A percentile compares a stretch with the other conserved stretches of the same genome.
These are phyloP conservation scores for Ceratosolen solmsi DNA, from an alignment of 1,140 invertebrate species.

Conservation along the genomic window DNA sequence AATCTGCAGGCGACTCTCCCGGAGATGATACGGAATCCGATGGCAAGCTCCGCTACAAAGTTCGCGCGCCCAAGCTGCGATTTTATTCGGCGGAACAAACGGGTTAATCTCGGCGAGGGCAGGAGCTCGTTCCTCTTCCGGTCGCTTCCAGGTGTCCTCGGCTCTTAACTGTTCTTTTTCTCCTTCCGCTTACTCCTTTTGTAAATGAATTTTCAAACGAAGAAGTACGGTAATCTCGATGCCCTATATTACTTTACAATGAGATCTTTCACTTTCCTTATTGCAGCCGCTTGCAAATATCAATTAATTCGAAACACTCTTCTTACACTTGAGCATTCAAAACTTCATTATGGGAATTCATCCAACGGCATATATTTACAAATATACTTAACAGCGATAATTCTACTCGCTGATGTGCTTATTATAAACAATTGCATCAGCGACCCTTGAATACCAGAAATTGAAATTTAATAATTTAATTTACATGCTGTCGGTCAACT, in stretches of 20 bases:
- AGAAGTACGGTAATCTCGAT: background rate
- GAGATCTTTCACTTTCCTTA: background rate
- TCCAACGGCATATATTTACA: no score
- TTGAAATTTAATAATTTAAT: no score
- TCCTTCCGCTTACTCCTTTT: background rate
- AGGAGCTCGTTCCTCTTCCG: slow-evolving; percentile 19
- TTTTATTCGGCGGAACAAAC: slow-evolving; percentile 46
- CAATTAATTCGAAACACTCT: background rate
- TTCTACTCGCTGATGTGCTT: no score
- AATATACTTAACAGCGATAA: no score
- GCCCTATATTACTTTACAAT: background rate
- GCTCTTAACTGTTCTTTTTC: background rate
- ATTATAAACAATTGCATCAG: no score
- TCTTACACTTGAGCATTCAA: no score
- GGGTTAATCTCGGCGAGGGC: slow-evolving; percentile 46
- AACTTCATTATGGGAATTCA: no score
- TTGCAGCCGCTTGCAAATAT: background rate
- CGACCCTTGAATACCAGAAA: no score
- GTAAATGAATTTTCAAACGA: slow-evolving; percentile 26
- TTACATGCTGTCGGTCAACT: no score
- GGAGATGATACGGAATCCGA: slow-evolving; percentile 46
- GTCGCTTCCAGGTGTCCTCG: slow-evolving; percentile 11
- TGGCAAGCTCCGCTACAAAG: background rate
- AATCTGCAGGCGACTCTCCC: slow-evolving; percentile 31
- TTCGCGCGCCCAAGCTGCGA: slow-evolving; percentile 5